Base-by-base conservation (phyloP, 1,140 invertebrate genomes). In the Dendroctonus valens region DNA sequence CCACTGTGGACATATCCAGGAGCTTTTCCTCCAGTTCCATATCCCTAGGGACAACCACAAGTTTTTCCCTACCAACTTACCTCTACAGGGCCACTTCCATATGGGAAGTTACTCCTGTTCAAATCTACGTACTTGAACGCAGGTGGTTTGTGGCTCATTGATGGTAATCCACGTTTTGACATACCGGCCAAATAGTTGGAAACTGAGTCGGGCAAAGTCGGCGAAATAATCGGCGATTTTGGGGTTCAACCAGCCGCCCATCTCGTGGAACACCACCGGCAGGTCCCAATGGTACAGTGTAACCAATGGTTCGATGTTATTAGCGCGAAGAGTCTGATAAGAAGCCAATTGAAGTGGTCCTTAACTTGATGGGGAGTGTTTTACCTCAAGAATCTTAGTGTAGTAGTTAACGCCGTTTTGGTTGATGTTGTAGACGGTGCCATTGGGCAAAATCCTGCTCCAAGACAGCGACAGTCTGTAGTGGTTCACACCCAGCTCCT, bases 291-390 rank as follows among this genome's bases (percentile, higher is more conserved):
- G 74, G 57, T 65, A 77, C 7, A 76, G 62, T 3, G 65, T 85
- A 71, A 89, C 86, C 77, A 88, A 76, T 4, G 87, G 86, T 72
- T 83, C 77, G 44, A 90, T 88, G 44, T 82, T 82, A 48, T 83
- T 81, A 41, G 77, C 78, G 0, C 84, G 70, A 3, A 89, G 75
- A 62, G 83, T 82, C 72, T 87, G 42, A 14, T 58, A 14, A 37
- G 14, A 41, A 58, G n/a, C 5, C 41, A 41, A 2, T n/a, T 41
- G 41, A 5, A 12, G 41, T 9, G 12, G 39, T 58, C n/a, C 41
- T 26, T 52, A 26, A n/a, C 9, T 15, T 1, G 2, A 12, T n/a
- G 3, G 8, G 15, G 9, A 2, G 15, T n/a, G 9, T 57, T 11
- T 48, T 54, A 60, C 65, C 58, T 60, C 77, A 7, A 89, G 82